Base-by-base conservation (phyloP, 2,797 vertebrate genomes). In the Leptodactylus fallax region DNA sequence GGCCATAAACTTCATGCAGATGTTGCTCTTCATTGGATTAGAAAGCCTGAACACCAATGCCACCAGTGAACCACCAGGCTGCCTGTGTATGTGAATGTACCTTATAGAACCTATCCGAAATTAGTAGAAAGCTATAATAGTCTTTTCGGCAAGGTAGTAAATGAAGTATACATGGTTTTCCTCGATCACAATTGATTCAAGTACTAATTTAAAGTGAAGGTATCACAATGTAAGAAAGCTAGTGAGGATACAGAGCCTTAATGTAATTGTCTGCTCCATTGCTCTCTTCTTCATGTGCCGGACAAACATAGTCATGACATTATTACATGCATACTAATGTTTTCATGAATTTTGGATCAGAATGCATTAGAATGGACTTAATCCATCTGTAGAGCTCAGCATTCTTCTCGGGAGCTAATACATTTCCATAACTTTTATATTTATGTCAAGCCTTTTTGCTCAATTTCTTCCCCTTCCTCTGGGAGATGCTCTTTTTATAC, bases 391-490 rank as follows among this genome's bases (percentile, higher is more conserved):
- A 71, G 13, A 36, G 49, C 69, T 51, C 17, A 11, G 14, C 36
- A 25, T 83, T 72, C 16, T 72, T 83, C 25, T 69, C 51, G 0
- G 17, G 6, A 83, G 49, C 69, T 14, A 60, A 45, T 16, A 13
- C 47, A 84, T 84, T 84, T 84, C 17, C 49, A 49, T 84, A 72
- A 56, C 53, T 72, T 84, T 84, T 84, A 21, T 58, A 84, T 84
- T 47, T 36, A 60, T 45, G 69, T 58, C 53, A 74, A 74, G 8
- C 45, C 63, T 55, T 58, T 69, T 84, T 74, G 69, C 67, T 84
- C 69, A 21, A 84, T 84, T 84, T 60, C 25, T 23, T 60, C 51
- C 71, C 3, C 16, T 58, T 67, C 45, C 60, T 13, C 25, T 7
- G 51, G 69, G 82, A 72, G 51, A 58, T 58, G 27, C 36, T 74